Evolutionary conservation across 2,113 vertebrate species (phyloP).

Genomic region (Pungitius pungitius): DNA sequence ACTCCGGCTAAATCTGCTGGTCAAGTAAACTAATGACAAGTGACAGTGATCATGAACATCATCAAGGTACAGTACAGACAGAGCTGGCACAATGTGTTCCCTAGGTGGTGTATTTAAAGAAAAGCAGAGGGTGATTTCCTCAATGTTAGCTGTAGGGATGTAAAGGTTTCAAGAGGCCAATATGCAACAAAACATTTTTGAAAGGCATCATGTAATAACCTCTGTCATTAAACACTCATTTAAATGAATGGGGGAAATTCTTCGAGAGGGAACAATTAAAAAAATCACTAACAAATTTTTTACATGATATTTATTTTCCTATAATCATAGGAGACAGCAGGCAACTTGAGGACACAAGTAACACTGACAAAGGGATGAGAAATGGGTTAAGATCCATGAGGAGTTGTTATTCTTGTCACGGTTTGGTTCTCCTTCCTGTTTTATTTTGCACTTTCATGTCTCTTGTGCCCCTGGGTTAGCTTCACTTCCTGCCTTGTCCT

Average conservation of each 20-base stretch:
- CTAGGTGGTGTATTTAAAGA: not conserved
- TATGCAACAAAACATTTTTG: no score
- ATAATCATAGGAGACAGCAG: not conserved
- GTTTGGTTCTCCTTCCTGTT: no score
- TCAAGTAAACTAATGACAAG: constrained; percentile 44
- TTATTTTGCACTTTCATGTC: no score
- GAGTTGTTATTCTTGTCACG: no score
- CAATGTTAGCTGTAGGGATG: not conserved
- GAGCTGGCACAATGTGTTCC: not conserved
- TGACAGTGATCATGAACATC: constrained; percentile 25
- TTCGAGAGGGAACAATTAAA: no score
- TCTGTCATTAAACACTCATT: not conserved
- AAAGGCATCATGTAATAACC: no score
- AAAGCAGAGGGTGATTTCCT: not conserved
- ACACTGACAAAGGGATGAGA: no score
- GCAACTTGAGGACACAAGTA: not conserved
- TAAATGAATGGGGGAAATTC: not conserved
- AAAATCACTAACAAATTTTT: no score
- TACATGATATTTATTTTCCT: not conserved
- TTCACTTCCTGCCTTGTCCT: no score
- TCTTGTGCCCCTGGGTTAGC: no score
- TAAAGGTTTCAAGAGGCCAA: not conserved
- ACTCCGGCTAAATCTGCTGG: constrained; percentile 55
- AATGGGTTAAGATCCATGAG: no score
- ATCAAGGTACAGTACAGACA: constrained; percentile 10